Base-by-base conservation (phyloP, 2,797 vertebrate species). In the Lutjanus campechanus region DNA sequence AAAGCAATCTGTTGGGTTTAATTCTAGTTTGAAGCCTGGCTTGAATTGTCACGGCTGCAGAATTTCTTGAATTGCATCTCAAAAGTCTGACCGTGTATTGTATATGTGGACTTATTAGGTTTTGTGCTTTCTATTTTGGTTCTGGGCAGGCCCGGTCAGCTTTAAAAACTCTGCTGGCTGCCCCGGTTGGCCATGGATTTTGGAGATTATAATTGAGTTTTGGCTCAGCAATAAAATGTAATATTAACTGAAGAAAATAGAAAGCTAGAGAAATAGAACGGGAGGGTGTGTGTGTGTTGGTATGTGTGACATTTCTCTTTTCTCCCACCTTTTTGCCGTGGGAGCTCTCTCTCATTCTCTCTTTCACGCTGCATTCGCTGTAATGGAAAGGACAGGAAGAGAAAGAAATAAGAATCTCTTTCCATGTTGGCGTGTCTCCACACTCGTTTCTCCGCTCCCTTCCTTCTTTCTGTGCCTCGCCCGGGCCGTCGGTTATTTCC, bases 191-290 rank as follows among this genome's bases (percentile, higher is more conserved):
- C 60, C 4, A 1, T 50, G 46, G 25, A 56, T 10, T 50, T 25
- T 59, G 51, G 53, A 79, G 66, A 73, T 75, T 13, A 55, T 73
- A 62, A 86, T 70, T 73, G 74, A 79, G 62, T 81, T 76, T 78
- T 62, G 75, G 54, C 69, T 76, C 43, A 0, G 66, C 1, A 67
- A 55, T 79, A 29, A 58, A 83, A 79, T 65, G 56, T 60, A 10
- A 64, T 71, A 68, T 59, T 66, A 61, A 72, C 54, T 54, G 46
- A 58, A 53, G 58, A 68, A 76, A 79, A 73, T 2, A 2, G 43
- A 17, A 50, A 40, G 8, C n/a, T 47, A 63, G n/a, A 25, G 25
- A 43, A 7, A 17, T 8, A 36, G 49, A 46, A 9, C 36, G 4
- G 43, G 12, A 0, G 50, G 12, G 25, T 17, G 51, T 10, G 2